phyloP scores from a whole-genome alignment of 2,797 vertebrate genomes.

The Sebastes itinus region DNA sequence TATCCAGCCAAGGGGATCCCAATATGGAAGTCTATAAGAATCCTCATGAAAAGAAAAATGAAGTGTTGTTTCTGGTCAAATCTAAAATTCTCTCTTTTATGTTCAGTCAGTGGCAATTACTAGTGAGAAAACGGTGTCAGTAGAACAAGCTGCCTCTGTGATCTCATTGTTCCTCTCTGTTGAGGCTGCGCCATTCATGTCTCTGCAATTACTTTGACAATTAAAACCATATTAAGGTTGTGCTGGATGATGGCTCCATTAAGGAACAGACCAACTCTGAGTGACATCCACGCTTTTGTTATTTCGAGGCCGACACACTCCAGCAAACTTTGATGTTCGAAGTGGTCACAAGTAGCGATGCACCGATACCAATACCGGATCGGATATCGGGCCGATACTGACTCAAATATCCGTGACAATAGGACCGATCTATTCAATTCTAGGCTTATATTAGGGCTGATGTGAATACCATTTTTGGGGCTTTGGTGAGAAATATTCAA shows the following conservation, averaged over 20 bases:
- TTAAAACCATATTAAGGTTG: slow-evolving; percentile 55
- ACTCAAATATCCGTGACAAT: no score
- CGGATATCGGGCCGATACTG: no score
- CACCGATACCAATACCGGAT: no score
- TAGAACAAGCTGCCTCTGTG: slow-evolving; percentile 51
- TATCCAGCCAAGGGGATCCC: background rate
- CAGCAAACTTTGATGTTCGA: slow-evolving; percentile 22
- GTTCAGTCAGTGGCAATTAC: slow-evolving; percentile 17
- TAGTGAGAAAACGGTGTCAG: slow-evolving; percentile 34
- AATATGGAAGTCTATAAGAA: background rate
- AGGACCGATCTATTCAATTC: no score
- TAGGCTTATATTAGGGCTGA: no score
- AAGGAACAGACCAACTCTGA: slow-evolving; percentile 21
- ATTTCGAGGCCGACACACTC: slow-evolving; percentile 17
- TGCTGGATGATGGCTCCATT: slow-evolving; percentile 52
- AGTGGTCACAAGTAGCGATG: background rate
- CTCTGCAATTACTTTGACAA: slow-evolving; percentile 52
- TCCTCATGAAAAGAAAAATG: background rate
- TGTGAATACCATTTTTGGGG: no score
- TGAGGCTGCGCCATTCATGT: slow-evolving; percentile 39
- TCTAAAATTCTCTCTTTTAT: background rate
- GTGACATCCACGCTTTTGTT: slow-evolving; percentile 38
- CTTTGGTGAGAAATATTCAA: no score
- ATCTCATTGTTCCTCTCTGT: slow-evolving; percentile 42
- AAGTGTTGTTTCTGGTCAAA: background rate